phyloP scores from a whole-genome alignment of 2,113 vertebrate genomes.

The Callionymus lyra region DNA sequence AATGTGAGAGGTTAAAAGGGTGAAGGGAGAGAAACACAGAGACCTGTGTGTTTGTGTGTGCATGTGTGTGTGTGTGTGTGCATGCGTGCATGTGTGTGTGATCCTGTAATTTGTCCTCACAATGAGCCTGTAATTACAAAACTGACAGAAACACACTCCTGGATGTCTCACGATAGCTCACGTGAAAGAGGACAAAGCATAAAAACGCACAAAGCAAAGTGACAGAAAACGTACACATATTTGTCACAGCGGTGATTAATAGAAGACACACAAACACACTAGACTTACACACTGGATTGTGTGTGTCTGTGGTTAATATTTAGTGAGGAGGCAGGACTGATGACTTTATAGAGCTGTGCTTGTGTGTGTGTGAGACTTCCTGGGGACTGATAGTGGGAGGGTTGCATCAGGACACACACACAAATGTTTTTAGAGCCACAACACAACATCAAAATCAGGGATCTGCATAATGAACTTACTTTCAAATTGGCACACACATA shows the following conservation, averaged over 20 bases:
- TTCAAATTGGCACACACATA: constrained; percentile 9
- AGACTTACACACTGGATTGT: not conserved
- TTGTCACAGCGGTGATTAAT: constrained; percentile 1
- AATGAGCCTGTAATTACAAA: constrained; percentile 62
- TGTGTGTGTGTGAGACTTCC: not conserved
- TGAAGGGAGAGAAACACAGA: constrained; percentile 20
- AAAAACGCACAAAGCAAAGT: constrained; percentile 13
- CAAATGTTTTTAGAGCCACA: too few species aligned
- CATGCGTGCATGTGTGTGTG: constrained; percentile 5
- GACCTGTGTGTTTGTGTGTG: constrained; percentile 31
- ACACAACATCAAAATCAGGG: too few species aligned
- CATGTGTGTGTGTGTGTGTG: constrained; percentile 28
- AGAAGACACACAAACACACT: not conserved
- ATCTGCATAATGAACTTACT: too few species aligned
- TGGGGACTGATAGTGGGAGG: too few species aligned
- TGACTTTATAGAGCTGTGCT: not conserved
- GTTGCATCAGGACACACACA: not conserved
- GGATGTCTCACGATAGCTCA: constrained; percentile 49
- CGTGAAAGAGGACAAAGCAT: constrained; percentile 28
- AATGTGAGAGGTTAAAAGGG: constrained; percentile 28
- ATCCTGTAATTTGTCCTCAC: constrained; percentile 65
- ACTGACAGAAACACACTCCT: constrained; percentile 21
- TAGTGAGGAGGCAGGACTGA: not conserved
- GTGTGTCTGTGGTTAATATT: not conserved
- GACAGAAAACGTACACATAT: constrained; percentile 21